Base-by-base conservation (phyloP, 2,113 vertebrate genomes). In the Machaerirhynchus nigripectus region DNA sequence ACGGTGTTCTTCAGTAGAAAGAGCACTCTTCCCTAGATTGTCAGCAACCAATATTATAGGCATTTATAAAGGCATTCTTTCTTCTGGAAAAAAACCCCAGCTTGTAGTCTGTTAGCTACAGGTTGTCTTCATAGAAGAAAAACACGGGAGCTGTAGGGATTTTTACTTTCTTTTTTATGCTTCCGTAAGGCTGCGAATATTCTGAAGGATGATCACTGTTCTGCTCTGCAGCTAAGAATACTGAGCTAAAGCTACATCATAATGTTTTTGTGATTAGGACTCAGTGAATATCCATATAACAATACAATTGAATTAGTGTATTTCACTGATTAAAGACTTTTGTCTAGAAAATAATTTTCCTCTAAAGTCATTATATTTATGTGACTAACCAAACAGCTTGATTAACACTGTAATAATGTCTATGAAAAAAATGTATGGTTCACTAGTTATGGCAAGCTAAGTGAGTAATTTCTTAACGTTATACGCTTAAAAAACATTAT, bases 391-490 rank as follows among this genome's bases (percentile, higher is more conserved):
- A 87, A 96, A 92, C 24, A 85, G 22, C 31, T 76, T 85, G 24
- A 95, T 85, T 97, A 96, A 91, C 56, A 24, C 18, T 79, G 18
- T 74, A 90, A 78, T 61, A 79, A 69, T 71, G 22, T 85, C 56
- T 93, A 76, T 28, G 42, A 44, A 83, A 33, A 23, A 80, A 70
- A 90, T 82, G 55, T 42, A 80, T 35, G 27, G 71, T 86, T 95
- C 87, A 24, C 40, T 81, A 71, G 16, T 55, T 44, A 77, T 46
- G 30, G 61, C 37, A 81, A 53, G 13, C 3, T 89, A 96, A 69
- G 15, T 61, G 35, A 93, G 94, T 74, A 93, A 86, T 90, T 84
- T 95, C 81, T 91, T 82, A 67, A 57, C 8, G 47, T 94, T 93
- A 68, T 71, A 80, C 81, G 37, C 10, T 87, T 70, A 91, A 87